Evolutionary conservation across 2,113 vertebrate genomes (phyloP).

Genomic region (Cochlearius cochlearius): DNA sequence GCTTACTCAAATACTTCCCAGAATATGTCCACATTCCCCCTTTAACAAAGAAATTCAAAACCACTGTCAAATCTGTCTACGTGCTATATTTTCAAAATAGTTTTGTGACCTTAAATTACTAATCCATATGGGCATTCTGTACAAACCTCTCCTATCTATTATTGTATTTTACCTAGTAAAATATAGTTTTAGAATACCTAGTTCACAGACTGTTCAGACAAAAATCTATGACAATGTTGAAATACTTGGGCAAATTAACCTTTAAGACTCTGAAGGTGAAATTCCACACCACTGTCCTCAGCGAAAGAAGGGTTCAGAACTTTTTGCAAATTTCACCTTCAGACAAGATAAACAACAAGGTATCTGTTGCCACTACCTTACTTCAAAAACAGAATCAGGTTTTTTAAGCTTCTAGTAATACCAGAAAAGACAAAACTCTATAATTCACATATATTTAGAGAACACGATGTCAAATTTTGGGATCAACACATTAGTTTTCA

Average conservation of each 20-base stretch:
- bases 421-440: background rate
- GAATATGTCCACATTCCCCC: background rate
- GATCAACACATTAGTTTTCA: background rate
- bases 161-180: background rate
- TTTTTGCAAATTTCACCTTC: background rate
- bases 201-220: background rate
- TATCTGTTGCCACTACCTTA: background rate
- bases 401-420: background rate
- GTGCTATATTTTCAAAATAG: background rate
- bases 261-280: background rate
- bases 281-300: background rate
- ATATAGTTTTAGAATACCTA: background rate
- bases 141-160: background rate
- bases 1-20: background rate
- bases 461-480: background rate
- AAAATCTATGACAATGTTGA: background rate
- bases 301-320: background rate
- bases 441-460: background rate
- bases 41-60: slow-evolving; percentile 19
- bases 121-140: background rate
- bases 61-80: background rate
- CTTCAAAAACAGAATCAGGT: background rate
- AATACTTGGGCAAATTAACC: background rate
- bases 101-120: background rate
- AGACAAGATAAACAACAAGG: background rate